phyloP scores from a whole-genome alignment of 2,113 vertebrate species.

The Neolamprologus falcicula region DNA sequence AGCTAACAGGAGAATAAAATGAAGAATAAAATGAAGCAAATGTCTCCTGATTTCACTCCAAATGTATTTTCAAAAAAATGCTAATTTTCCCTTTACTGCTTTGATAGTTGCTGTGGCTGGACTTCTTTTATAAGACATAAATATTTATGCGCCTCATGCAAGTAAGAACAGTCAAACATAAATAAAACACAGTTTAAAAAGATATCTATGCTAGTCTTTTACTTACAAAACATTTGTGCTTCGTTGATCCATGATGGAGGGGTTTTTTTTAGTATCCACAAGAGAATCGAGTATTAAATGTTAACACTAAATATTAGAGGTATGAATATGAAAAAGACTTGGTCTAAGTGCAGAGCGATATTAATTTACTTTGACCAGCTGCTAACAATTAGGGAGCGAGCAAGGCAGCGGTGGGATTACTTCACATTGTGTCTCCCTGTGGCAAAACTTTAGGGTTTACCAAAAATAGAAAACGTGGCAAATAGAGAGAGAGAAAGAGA shows the following conservation, averaged over 20 bases:
- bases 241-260: slow-evolving; percentile 23
- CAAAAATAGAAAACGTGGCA: slow-evolving; percentile 42
- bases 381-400: slow-evolving; percentile 56
- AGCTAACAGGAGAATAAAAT: not conserved
- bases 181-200: not conserved
- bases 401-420: slow-evolving; percentile 40
- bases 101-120: not conserved
- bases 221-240: slow-evolving; percentile 52
- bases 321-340: not conserved
- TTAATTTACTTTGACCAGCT: slow-evolving; percentile 54
- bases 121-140: not conserved
- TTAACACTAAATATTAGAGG: not conserved
- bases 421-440: slow-evolving; percentile 45
- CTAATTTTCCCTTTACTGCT: not conserved
- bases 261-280: not conserved
- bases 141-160: not conserved
- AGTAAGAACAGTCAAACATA: not conserved
- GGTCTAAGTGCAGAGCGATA: slow-evolving; percentile 31
- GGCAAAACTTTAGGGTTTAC: slow-evolving; percentile 48
- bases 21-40: not conserved
- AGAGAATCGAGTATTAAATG: not conserved
- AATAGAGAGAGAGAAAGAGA: not conserved
- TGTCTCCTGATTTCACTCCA: not conserved
- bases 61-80: not conserved
- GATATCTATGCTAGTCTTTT: not conserved